Evolutionary conservation across 1,140 invertebrate species (phyloP), one percentile per base, ranked within the genome.

Genomic region (Drosophila hydei): DNA sequence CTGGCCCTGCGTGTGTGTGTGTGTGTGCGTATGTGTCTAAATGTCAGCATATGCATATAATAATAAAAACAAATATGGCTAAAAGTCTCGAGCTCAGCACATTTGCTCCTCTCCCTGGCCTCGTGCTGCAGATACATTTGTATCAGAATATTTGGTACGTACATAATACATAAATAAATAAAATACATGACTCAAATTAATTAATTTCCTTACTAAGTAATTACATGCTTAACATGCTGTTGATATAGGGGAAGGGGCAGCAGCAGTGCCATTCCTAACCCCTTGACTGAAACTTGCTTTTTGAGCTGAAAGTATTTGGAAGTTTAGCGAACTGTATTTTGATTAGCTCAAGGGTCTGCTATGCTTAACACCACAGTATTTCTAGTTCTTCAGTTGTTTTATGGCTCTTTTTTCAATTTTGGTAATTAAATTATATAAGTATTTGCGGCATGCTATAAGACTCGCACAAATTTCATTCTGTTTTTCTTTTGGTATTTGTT

Each of bases 31-130:
- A 3, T 76, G 71, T 77, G 72, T 85, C 69, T 87, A 85, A 85
- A 85, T 85, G 80, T 85, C 81, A 85, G 85, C 80, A 85, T 85
- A 85, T 85, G 80, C 80, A 87, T 85, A 85, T 85, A 85, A 85
- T 85, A 85, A 85, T 85, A 85, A 85, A 87, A 87, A 74, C 81
- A 85, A 85, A 85, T 85, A 85, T 85, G 81, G 45, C 80, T 59
- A 87, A 87, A 85, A 63, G 72, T 38, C 80, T 74, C 77, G 74
- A 71, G 65, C 81, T 85, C 80, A 85, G 80, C 80, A 85, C 65
- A 85, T 87, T 85, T 71, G 43, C 9, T 51, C 30, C 30, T 67
- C 72, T 71, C 61, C 67, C 77, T 67, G 77, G 36, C 62, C 47
- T 18, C 33, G 18, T 56, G 63, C 58, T 62, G 30, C 48, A 63